Evolutionary conservation across 1,140 invertebrate species (phyloP).

Genomic region (Apis florea): DNA sequence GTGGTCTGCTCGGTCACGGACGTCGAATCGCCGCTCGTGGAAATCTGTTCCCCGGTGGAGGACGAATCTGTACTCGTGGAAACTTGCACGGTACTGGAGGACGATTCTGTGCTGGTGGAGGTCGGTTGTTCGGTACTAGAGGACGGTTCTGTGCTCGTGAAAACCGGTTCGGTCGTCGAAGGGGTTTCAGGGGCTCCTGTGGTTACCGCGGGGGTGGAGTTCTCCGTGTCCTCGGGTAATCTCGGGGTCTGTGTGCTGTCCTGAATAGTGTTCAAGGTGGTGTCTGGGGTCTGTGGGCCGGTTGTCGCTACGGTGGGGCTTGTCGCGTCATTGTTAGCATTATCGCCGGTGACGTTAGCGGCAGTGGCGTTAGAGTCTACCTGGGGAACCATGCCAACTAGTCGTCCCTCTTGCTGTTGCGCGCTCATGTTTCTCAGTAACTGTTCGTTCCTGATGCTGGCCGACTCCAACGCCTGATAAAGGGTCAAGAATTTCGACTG

Average conservation of each 20-base stretch:
- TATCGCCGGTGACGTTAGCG: slow-evolving; percentile 67
- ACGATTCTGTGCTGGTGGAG: background rate
- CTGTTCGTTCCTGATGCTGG: slow-evolving; percentile 75
- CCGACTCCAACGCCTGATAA: slow-evolving; percentile 77
- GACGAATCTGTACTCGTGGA: slow-evolving; percentile 35
- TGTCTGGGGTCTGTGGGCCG: slow-evolving; percentile 62
- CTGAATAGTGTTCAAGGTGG: slow-evolving; percentile 47
- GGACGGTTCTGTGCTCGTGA: slow-evolving; percentile 18
- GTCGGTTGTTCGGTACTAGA: slow-evolving; percentile 33
- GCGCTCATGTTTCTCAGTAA: slow-evolving; percentile 58
- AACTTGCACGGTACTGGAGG: slow-evolving; percentile 11
- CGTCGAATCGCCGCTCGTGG: background rate
- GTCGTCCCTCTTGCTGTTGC: slow-evolving; percentile 31
- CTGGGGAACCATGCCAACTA: slow-evolving; percentile 56
- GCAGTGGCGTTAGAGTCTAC: slow-evolving; percentile 71
- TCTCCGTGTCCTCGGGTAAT: slow-evolving; percentile 43
- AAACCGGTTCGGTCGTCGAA: slow-evolving; percentile 23
- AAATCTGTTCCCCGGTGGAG: background rate
- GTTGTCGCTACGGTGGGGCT: slow-evolving; percentile 58
- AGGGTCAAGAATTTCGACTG: slow-evolving; percentile 75
- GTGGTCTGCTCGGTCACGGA: slow-evolving; percentile 5
- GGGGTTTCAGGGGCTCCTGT: slow-evolving; percentile 36
- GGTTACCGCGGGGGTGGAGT: slow-evolving; percentile 26
- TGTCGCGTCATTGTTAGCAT: slow-evolving; percentile 70
- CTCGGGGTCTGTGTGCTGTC: slow-evolving; percentile 56